Percentiles rank a stretch among this genome's conserved stretches.
phyloP scores from a whole-genome alignment of 2,797 vertebrate genomes.

The Alectoris magna region DNA sequence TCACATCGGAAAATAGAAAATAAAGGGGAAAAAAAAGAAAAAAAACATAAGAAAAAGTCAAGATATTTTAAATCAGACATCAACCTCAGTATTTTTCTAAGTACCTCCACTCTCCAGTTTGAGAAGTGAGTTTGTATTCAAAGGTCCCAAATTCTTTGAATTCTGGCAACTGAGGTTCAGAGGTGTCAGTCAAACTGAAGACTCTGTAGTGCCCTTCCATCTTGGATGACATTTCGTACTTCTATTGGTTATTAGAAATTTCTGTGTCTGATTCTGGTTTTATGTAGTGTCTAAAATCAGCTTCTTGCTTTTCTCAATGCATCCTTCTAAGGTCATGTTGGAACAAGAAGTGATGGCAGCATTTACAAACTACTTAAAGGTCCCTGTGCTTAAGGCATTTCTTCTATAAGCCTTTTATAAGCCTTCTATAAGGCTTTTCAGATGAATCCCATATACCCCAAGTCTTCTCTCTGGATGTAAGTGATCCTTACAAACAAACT shows the following conservation, averaged over 20 bases:
- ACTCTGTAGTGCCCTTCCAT: not conserved
- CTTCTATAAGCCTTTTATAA: not conserved
- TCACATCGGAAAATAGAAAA: accelerated
- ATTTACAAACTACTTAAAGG: constrained; percentile 2
- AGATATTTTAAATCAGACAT: not conserved
- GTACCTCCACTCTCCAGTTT: not conserved
- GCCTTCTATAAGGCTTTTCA: not conserved
- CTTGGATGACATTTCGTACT: not conserved
- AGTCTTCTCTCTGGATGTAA: not conserved
- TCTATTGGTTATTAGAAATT: not conserved
- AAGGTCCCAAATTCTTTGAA: constrained; percentile 35
- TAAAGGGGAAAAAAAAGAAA: not conserved
- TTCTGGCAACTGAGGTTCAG: constrained; percentile 50
- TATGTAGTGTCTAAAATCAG: not conserved
- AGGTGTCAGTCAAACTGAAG: constrained; percentile 11
- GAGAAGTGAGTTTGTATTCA: not conserved
- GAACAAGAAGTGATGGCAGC: not conserved
- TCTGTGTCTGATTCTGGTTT: not conserved
- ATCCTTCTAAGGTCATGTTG: not conserved
- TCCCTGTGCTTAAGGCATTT: not conserved
- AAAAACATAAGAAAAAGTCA: not conserved
- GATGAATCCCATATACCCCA: not conserved
- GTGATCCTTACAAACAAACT: accelerated
- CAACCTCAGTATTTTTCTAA: not conserved
- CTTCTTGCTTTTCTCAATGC: not conserved